These are phyloP conservation scores for Pelecanus crispus DNA, from an alignment of 2,113 vertebrate species.

Conservation along the genomic window DNA sequence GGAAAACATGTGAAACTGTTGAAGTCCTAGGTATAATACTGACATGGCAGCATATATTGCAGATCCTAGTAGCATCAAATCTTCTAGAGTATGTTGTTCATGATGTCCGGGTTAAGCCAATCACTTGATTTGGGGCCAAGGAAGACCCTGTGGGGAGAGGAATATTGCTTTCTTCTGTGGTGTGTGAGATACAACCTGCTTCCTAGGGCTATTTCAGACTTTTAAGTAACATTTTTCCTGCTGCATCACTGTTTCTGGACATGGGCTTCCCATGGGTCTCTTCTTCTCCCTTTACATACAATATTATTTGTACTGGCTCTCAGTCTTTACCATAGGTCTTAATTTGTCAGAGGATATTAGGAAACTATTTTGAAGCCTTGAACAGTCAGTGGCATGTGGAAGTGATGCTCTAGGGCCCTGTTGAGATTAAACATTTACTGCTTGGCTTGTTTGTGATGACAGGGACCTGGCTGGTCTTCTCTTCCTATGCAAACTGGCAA, in stretches of 20 bases:
- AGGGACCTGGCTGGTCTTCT: slow-evolving; percentile 7
- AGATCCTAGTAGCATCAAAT: neutral
- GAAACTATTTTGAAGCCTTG: slow-evolving; percentile 17
- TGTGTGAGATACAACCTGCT: neutral
- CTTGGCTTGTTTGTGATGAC: slow-evolving; percentile 43
- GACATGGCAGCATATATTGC: neutral
- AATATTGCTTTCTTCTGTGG: neutral
- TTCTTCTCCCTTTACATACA: neutral
- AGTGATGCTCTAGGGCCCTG: neutral
- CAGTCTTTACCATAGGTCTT: neutral
- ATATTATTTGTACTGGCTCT: neutral
- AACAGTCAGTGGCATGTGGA: neutral
- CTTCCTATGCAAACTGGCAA: neutral
- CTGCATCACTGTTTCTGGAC: neutral
- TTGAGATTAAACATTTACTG: slow-evolving; percentile 45
- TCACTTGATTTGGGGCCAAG: neutral
- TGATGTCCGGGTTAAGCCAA: neutral
- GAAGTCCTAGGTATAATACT: neutral
- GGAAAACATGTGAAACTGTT: neutral
- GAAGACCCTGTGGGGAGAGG: neutral
- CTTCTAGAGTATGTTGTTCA: neutral
- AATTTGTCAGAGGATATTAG: slow-evolving; percentile 41
- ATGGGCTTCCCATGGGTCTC: neutral
- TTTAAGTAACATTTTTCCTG: neutral
- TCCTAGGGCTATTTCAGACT: neutral